These are phyloP conservation scores for Drosophila sucinea DNA, from an alignment of 1,140 invertebrate species.

Conservation along the genomic window DNA sequence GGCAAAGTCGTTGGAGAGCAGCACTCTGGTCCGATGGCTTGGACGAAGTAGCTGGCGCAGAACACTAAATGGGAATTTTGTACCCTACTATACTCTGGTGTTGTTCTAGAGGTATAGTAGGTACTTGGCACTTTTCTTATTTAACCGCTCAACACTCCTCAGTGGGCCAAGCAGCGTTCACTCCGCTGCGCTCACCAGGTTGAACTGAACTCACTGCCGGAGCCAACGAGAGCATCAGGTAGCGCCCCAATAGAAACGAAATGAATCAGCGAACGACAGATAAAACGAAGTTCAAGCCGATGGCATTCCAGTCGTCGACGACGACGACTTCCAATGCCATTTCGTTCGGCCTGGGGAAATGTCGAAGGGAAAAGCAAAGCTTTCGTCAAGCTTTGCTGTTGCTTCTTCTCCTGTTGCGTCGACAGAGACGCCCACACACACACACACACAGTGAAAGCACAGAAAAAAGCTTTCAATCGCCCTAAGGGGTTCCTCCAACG, in stretches of 20 bases:
- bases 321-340: conserved; percentile 39
- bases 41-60: conserved; percentile 68
- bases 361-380: conserved; percentile 44
- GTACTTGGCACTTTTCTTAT: conserved; percentile 73
- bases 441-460: conserved; percentile 53
- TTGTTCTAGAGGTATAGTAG: conserved; percentile 46
- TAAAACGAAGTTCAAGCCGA: conserved; percentile 26
- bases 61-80: conserved; percentile 69
- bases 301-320: conserved; percentile 35
- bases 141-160: conserved; percentile 78
- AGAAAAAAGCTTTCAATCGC: conserved; percentile 45
- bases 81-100: conserved; percentile 45
- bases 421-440: conserved; percentile 56
- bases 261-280: conserved; percentile 17
- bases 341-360: conserved; percentile 54
- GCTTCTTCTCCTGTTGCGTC: conserved; percentile 63
- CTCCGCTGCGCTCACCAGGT: conserved; percentile 79
- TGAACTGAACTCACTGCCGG: conserved; percentile 64
- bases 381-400: conserved; percentile 39
- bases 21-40: conserved; percentile 49
- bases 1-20: conserved; percentile 29
- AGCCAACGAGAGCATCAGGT: conserved; percentile 60
- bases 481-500: conserved; percentile 11
- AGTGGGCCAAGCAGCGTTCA: conserved; percentile 56
- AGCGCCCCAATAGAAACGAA: conserved; percentile 36